Conservation (phyloP, 2,797 vertebrate genomes). For the Petrocephalus sullivani region DNA sequence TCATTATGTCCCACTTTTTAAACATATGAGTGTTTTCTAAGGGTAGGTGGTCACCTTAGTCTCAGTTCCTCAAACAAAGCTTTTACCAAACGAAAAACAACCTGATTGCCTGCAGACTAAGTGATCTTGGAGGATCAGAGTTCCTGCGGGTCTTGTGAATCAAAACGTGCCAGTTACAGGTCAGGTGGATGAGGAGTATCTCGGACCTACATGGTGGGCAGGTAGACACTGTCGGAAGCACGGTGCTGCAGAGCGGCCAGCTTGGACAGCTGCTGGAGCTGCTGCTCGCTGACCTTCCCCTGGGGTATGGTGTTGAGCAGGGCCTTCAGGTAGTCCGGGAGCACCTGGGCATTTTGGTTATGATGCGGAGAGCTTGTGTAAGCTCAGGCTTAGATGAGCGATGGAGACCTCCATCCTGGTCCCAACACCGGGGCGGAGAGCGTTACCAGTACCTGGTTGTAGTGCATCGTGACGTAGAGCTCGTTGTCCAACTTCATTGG, state of each 20-base stretch:
- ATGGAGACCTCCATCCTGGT: not conserved
- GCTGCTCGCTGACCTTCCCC: slow-evolving; percentile 70
- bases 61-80: not conserved
- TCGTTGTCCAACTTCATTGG: slow-evolving; percentile 92
- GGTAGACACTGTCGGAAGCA: slow-evolving; percentile 76
- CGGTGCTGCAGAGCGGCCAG: slow-evolving; percentile 87
- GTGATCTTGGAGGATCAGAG: not conserved
- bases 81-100: not conserved
- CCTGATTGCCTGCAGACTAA: not conserved
- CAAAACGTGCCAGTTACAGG: not conserved
- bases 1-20: not conserved
- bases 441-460: slow-evolving; percentile 75
- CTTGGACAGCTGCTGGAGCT: slow-evolving; percentile 81
- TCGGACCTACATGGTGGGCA: slow-evolving; percentile 73
- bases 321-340: slow-evolving; percentile 90
- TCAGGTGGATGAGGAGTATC: not conserved
- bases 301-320: slow-evolving; percentile 76
- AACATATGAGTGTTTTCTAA: not conserved
- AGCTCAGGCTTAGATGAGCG: not conserved
- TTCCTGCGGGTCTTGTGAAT: not conserved
- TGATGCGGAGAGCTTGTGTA: not conserved
- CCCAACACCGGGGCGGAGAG: not conserved
- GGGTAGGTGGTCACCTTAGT: not conserved
- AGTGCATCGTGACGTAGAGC: slow-evolving; percentile 87
- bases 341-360: slow-evolving; percentile 60